Base-by-base conservation (phyloP, 1,140 invertebrate species). In the Heliconius hermathena region DNA sequence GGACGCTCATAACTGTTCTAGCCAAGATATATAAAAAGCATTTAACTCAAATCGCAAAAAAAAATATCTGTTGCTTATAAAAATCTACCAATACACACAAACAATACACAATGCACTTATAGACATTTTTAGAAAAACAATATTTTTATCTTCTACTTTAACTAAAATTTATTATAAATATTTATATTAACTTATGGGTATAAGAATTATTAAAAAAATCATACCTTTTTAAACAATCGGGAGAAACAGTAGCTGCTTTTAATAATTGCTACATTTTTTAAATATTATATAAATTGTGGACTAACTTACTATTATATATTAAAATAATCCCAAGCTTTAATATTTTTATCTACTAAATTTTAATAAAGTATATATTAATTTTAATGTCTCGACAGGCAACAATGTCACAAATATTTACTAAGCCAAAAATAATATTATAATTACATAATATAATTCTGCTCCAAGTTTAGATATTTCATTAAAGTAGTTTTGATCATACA, bases 1-100 rank as follows among this genome's bases (percentile, higher is more conserved):
- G 16, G 94, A 95, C 72, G 83, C 90, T 5, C 92, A 94, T 81
- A 95, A 95, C 80, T 95, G 94, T 84, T 95, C 94, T 33, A 95
- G 94, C 83, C 93, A 94, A 87, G 92, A 94, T 79, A 72, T 92
- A n/a, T 94, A 90, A 84, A 46, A 79, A 78, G 13, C 33, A 41
- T 29, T 29, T 16, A 26, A 66, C 3, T 66, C 6, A 66, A 66
- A 66, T 29, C 20, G 4, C 22, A 29, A 66, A 66, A 11, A 26
- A 66, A 16, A 11, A 16, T 29, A 29, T 60, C 22, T 66, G 26
- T 29, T 29, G 60, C 22, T 70, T 76, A 71, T 78, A 66, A 66
- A 13, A 66, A 26, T 66, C 8, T 66, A 66, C 60, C 22, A 66
- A 66, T 66, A 13, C 11, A 29, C 60, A 66, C 54, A 11, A 60